These are phyloP conservation scores for Thalassarche chlororhynchos DNA, from an alignment of 2,113 vertebrate genomes.

Conservation along the genomic window DNA sequence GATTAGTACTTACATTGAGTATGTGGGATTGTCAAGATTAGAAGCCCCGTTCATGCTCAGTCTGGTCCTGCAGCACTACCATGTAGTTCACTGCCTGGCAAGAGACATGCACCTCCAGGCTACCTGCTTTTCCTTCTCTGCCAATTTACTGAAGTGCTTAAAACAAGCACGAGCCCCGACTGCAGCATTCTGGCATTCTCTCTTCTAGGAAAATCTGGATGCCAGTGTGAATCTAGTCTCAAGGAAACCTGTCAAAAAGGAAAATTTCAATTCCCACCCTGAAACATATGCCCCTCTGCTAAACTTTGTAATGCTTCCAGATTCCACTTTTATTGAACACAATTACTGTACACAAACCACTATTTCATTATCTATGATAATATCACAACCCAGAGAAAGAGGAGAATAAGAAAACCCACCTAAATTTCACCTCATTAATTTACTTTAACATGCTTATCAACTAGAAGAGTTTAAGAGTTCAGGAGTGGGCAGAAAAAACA, in stretches of 20 bases:
- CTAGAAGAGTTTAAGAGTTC: background rate
- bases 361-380: background rate
- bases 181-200: background rate
- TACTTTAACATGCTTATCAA: background rate
- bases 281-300: background rate
- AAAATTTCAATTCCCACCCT: background rate
- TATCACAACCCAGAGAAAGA: background rate
- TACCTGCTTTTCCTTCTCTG: background rate
- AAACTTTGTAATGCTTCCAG: background rate
- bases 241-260: background rate
- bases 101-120: background rate
- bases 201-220: background rate
- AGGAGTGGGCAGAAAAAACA: background rate
- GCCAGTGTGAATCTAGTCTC: background rate
- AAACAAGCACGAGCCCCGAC: background rate
- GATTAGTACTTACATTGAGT: background rate
- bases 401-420: background rate
- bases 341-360: background rate
- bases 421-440: background rate
- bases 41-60: background rate
- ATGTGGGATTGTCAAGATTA: background rate
- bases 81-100: background rate
- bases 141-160: background rate
- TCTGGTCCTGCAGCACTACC: background rate
- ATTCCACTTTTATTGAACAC: background rate